phyloP scores from a whole-genome alignment of 2,113 vertebrate species.

The Gnathonemus echidnorhynchus region DNA sequence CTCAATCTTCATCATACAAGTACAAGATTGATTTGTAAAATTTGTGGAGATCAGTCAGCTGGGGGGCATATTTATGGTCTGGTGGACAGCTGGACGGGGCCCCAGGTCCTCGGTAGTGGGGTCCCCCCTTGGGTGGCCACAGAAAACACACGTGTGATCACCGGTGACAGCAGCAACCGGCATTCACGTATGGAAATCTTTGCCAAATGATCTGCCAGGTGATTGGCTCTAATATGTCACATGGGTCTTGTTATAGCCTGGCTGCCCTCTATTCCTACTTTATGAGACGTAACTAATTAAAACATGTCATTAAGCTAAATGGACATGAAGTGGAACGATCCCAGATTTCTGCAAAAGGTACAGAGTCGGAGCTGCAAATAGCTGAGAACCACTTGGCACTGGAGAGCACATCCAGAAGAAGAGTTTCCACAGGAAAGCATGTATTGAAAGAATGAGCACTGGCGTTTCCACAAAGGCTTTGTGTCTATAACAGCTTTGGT shows the following conservation, averaged over 20 bases:
- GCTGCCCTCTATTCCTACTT: not conserved
- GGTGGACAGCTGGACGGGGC: not conserved
- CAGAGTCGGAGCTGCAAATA: not conserved
- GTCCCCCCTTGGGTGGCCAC: not conserved
- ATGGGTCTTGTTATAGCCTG: not conserved
- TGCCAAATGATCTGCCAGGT: not conserved
- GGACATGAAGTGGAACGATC: not conserved
- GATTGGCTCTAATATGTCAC: not conserved
- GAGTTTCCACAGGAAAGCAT: not conserved
- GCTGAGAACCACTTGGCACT: not conserved
- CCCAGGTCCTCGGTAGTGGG: not conserved
- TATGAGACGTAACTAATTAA: constrained; percentile 3
- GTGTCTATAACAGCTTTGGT: not conserved
- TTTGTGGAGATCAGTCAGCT: not conserved
- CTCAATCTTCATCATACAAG: not conserved
- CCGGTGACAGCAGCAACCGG: not conserved
- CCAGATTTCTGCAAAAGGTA: not conserved
- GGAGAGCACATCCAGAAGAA: not conserved
- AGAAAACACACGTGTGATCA: not conserved
- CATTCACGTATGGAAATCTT: not conserved
- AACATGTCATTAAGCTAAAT: not conserved
- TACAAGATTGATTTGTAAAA: not conserved
- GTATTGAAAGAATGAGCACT: not conserved
- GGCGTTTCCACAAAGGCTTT: not conserved
- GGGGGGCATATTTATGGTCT: not conserved